These are phyloP conservation scores for Frankliniella intonsa DNA, from an alignment of 2,888 invertebrate genomes.

Conservation along the genomic window DNA sequence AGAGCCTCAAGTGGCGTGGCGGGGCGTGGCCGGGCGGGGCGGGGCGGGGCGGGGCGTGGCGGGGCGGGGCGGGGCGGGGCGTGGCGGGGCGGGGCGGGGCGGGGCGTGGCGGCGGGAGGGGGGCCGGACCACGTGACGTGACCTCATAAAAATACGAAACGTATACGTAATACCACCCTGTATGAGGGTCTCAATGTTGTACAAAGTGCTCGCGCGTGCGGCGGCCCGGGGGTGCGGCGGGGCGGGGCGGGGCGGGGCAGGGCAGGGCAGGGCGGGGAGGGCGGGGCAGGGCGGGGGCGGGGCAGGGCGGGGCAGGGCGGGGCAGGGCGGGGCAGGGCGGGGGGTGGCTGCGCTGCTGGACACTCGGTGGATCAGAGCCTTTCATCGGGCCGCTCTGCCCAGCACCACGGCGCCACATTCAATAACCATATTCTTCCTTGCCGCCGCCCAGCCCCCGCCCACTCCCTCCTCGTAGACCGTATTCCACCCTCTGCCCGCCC, in stretches of 20 bases:
- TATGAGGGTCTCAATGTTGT: conserved; percentile 15
- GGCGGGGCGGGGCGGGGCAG: neutral
- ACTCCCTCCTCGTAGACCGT: too few species aligned
- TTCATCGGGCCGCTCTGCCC: neutral
- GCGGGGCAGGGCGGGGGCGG: neutral
- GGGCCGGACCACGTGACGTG: neutral
- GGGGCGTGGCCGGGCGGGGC: too few species aligned
- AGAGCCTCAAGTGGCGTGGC: neutral
- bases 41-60: neutral
- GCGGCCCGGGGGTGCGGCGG: neutral
- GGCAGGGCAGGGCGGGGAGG: too few species aligned
- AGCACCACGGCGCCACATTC: neutral
- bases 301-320: neutral
- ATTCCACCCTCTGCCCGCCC: too few species aligned
- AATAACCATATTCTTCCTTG: neutral
- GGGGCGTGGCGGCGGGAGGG: neutral
- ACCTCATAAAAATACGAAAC: conserved; percentile 20
- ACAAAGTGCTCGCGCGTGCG: conserved; percentile 11
- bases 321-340: too few species aligned
- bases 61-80: too few species aligned
- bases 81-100: too few species aligned
- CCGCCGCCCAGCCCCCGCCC: neutral
- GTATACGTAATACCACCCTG: conserved; percentile 10
- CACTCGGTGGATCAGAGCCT: too few species aligned
- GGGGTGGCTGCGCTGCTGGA: too few species aligned